Evolutionary conservation across 1,140 invertebrate species (phyloP), one percentile per base, ranked within the genome.

Genomic region (Rhopalosiphum maidis): DNA sequence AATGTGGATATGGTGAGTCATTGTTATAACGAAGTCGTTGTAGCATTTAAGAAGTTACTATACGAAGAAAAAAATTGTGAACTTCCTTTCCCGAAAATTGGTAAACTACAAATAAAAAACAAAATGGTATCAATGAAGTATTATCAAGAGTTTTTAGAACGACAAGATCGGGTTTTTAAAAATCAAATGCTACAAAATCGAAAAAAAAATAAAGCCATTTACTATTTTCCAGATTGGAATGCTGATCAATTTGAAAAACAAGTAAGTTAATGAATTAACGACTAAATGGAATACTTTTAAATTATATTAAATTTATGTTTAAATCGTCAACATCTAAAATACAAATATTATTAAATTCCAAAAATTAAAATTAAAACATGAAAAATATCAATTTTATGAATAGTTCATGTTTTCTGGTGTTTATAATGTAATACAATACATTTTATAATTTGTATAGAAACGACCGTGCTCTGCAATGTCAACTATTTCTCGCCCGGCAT

Each of bases 1-100:
- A 35, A 92, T 51, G 23, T 51, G 0, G 5, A 92, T 37, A 85
- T 92, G 91, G 77, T 83, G 8, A 82, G 0, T 41, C 55, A 90
- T 68, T 90, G 55, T 77, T 68, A 41, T 1, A 90, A 90, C 43
- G 55, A 90, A 83, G 77, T 92, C 1, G 43, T 92, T 8, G 23
- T n/a, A 18, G 46, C 77, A 8, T 92, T 92, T 92, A 92, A 46
- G 51, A 92, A 54, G 2, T 37, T 92, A 18, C 6, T 92, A 18
- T 37, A 25, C 11, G 91, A 92, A 83, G 43, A 54, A 25, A 85
- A 85, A 92, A 85, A 92, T 37, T 92, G 91, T 51, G 91, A 92
- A 85, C 91, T 92, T 83, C 77, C 77, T 37, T 37, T 92, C n/a
- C 91, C 91, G 4, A 85, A 82, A 83, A 54, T 92, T 85, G 91